phyloP scores from a whole-genome alignment of 2,797 vertebrate species.

The Sciurus vulgaris region DNA sequence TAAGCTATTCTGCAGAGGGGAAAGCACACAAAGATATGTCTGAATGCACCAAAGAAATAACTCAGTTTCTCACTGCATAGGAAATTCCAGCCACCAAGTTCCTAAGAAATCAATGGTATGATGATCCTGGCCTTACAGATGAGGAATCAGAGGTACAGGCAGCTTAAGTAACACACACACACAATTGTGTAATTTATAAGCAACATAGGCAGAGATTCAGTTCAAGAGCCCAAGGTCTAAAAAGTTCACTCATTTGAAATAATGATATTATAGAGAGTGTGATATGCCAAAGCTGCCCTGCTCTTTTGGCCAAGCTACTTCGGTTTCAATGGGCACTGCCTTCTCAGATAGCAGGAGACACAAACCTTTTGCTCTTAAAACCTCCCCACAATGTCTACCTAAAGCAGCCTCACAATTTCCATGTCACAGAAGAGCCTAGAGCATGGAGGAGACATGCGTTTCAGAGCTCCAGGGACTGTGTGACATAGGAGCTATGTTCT shows the following conservation, averaged over 20 bases:
- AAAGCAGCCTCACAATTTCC: neutral
- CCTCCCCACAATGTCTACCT: fast-evolving
- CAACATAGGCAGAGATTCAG: neutral
- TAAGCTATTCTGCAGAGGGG: fast-evolving
- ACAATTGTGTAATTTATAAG: neutral
- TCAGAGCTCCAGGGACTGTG: fast-evolving
- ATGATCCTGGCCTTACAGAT: neutral
- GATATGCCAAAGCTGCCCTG: neutral
- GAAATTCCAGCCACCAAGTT: neutral
- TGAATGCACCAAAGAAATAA: neutral
- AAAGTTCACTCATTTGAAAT: neutral
- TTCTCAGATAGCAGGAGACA: neutral
- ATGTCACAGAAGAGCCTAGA: neutral
- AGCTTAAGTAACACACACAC: neutral
- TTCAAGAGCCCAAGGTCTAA: neutral
- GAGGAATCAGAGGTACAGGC: neutral
- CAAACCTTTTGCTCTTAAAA: neutral
- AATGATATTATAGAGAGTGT: fast-evolving
- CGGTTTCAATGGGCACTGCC: neutral
- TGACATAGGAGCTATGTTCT: fast-evolving
- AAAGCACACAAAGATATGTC: neutral
- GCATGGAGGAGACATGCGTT: too few species aligned
- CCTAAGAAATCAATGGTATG: neutral
- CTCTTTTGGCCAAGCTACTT: neutral
- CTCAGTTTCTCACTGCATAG: neutral